These are phyloP conservation scores for Tolmerus cingulatus DNA, from an alignment of 2,888 invertebrate species.

Conservation along the genomic window DNA sequence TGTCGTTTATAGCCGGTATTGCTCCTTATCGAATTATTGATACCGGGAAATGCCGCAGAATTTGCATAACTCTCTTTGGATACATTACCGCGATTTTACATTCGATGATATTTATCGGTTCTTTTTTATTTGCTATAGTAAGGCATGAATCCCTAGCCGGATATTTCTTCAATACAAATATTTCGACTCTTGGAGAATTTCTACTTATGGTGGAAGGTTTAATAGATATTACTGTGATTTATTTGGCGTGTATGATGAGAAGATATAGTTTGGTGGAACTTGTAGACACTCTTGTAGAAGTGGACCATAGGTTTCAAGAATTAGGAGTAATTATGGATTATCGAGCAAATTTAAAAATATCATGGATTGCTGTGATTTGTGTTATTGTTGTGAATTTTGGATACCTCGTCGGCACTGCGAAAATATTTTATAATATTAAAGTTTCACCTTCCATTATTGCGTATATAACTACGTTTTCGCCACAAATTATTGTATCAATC, in stretches of 20 bases:
- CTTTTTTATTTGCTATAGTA: slow-evolving; percentile 55
- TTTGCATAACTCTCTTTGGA: slow-evolving; percentile 54
- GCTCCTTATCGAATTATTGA: slow-evolving; percentile 57
- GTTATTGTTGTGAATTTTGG: slow-evolving; percentile 53
- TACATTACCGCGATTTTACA: slow-evolving; percentile 56
- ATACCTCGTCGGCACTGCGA: slow-evolving; percentile 51
- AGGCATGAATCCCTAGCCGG: slow-evolving; percentile 59
- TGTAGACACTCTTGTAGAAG: slow-evolving; percentile 54
- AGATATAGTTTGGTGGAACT: slow-evolving; percentile 56
- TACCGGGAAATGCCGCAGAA: slow-evolving; percentile 42
- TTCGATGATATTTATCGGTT: slow-evolving; percentile 53
- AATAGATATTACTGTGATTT: slow-evolving; percentile 57
- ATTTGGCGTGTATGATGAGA: slow-evolving; percentile 55
- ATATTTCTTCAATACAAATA: slow-evolving; percentile 59
- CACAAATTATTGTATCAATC: slow-evolving; percentile 54
- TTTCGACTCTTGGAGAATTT: slow-evolving; percentile 58
- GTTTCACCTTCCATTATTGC: slow-evolving; percentile 49
- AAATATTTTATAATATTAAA: slow-evolving; percentile 48
- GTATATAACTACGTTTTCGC: slow-evolving; percentile 54
- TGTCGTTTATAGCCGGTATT: slow-evolving; percentile 58
- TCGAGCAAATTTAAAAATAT: slow-evolving; percentile 54
- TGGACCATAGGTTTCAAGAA: slow-evolving; percentile 55
- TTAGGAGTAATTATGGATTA: slow-evolving; percentile 59
- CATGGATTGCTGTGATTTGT: slow-evolving; percentile 53
- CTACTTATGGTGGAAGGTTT: slow-evolving; percentile 59